Percentiles rank a stretch among this genome's conserved stretches.
These are phyloP conservation scores for Cloeon dipterum DNA, from an alignment of 2,888 invertebrate genomes.

Conservation along the genomic window DNA sequence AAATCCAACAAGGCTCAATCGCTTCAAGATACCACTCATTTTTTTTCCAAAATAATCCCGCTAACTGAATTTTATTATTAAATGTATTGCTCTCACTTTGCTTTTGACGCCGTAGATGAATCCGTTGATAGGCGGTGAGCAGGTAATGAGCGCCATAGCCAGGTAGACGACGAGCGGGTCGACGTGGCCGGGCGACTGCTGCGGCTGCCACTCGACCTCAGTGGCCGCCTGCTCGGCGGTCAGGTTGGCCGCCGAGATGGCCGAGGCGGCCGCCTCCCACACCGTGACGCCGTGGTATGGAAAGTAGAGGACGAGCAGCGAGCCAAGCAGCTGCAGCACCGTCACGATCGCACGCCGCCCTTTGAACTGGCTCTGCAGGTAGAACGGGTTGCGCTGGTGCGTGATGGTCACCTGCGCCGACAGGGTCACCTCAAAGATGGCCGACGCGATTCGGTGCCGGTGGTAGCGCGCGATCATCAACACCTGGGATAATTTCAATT, in stretches of 20 bases:
- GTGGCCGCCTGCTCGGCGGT: conserved; percentile 13
- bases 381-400: conserved; percentile 57
- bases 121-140: conserved; percentile 50
- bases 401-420: conserved; percentile 68
- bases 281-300: conserved; percentile 48
- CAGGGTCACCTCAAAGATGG: conserved; percentile 62
- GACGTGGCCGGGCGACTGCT: conserved; percentile 13
- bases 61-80: no score
- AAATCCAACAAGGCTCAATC: no score
- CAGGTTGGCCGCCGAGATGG: conserved; percentile 9
- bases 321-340: conserved; percentile 47
- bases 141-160: conserved; percentile 39
- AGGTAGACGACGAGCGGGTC: conserved; percentile 28
- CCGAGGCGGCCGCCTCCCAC: conserved; percentile 29
- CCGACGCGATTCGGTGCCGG: conserved; percentile 60
- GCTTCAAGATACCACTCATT: no score
- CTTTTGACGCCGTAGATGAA: conserved; percentile 55
- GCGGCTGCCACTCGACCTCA: not conserved
- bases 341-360: conserved; percentile 36
- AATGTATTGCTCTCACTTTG: no score
- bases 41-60: no score
- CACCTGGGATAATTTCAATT: conserved; percentile 17
- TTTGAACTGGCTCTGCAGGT: conserved; percentile 37
- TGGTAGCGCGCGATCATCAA: conserved; percentile 37
- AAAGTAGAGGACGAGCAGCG: conserved; percentile 44